Evolutionary conservation across 2,113 vertebrate species (phyloP).

Genomic region (Crotalus tigris): DNA sequence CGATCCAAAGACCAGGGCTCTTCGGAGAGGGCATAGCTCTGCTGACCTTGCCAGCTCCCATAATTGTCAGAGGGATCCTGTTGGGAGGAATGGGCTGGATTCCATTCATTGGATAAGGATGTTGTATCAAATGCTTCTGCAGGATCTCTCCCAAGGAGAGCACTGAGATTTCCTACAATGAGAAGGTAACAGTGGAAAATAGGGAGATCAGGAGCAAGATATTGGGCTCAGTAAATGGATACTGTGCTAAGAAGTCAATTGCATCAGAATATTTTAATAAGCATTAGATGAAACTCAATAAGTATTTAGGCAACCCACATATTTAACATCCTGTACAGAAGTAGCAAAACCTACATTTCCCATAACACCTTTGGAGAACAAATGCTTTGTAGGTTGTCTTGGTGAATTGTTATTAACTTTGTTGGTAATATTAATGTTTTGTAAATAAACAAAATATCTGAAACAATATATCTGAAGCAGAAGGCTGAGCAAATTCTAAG

Average conservation of each 20-base stretch:
- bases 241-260: neutral
- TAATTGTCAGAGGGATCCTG: constrained; percentile 24
- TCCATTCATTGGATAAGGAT: constrained; percentile 34
- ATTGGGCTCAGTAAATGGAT: neutral
- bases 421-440: neutral
- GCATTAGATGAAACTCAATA: neutral
- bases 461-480: neutral
- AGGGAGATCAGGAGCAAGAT: too few relatives aligned
- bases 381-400: neutral
- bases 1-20: constrained; percentile 67
- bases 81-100: constrained; percentile 26
- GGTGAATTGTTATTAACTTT: neutral
- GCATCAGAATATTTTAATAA: neutral
- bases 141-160: constrained; percentile 8
- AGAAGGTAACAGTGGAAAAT: neutral
- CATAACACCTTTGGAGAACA: neutral
- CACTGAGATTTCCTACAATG: constrained; percentile 21
- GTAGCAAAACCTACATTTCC: neutral
- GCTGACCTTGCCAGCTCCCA: constrained; percentile 47
- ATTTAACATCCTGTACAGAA: neutral
- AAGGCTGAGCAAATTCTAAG: neutral
- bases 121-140: constrained; percentile 12
- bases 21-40: constrained; percentile 55
- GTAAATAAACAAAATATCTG: neutral
- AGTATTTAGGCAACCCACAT: neutral